Conservation (phyloP, 2,113 vertebrate species). For the Piprites chloris region DNA sequence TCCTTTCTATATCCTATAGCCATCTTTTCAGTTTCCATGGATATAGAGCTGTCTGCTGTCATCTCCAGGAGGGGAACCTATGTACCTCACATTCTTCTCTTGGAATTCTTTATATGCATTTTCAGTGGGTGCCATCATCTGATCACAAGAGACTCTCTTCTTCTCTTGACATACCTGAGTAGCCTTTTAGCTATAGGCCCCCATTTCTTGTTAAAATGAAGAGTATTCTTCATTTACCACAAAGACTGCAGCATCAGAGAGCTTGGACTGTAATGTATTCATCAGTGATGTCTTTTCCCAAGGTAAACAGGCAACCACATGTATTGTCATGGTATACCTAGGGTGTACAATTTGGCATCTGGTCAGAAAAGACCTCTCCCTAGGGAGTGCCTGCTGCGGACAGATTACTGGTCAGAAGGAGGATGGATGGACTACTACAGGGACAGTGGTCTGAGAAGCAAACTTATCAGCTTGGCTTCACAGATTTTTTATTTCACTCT, state of each 20-base stretch:
- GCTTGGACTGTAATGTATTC: neutral
- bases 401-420: neutral
- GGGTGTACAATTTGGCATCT: neutral
- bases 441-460: neutral
- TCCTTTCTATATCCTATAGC: neutral
- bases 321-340: neutral
- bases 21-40: neutral
- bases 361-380: neutral
- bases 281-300: neutral
- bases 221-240: neutral
- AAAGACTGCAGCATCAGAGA: neutral
- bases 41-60: neutral
- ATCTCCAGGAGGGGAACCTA: neutral
- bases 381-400: neutral
- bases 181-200: neutral
- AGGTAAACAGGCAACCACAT: neutral
- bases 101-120: neutral
- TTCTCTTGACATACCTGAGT: neutral
- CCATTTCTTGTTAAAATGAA: neutral
- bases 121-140: neutral
- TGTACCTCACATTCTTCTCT: neutral
- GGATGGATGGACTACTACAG: accelerated
- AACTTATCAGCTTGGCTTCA: neutral
- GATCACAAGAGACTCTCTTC: neutral
- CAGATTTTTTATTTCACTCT: neutral